Evolutionary conservation across 2,797 vertebrate species (phyloP).

Genomic region (Molothrus aeneus): DNA sequence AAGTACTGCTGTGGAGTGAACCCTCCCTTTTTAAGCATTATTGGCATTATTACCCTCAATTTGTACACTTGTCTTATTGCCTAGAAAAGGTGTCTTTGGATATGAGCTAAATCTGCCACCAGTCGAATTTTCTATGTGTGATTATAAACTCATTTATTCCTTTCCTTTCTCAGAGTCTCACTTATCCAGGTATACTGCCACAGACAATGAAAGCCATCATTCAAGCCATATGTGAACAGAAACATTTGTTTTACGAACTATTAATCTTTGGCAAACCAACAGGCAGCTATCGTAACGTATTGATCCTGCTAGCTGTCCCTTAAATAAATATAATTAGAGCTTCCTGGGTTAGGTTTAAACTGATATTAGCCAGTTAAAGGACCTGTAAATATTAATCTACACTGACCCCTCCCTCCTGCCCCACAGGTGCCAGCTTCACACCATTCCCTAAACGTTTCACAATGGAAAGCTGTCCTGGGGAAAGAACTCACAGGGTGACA

Average conservation of each 20-base stretch:
- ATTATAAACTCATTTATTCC: slow-evolving; percentile 40
- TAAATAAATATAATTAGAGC: slow-evolving; percentile 72
- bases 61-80: neutral
- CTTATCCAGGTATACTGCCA: neutral
- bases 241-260: slow-evolving; percentile 72
- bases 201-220: slow-evolving; percentile 55
- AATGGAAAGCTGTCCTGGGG: slow-evolving; percentile 10
- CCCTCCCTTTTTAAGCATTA: neutral
- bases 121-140: neutral
- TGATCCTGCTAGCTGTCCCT: slow-evolving; percentile 65
- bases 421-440: slow-evolving; percentile 70
- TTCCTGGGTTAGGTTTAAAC: slow-evolving; percentile 60
- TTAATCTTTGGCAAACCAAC: slow-evolving; percentile 69
- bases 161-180: slow-evolving; percentile 9
- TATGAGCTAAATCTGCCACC: neutral
- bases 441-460: slow-evolving; percentile 23
- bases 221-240: slow-evolving; percentile 66
- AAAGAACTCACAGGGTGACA: neutral
- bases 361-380: slow-evolving; percentile 59
- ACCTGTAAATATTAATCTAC: slow-evolving; percentile 61
- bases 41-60: neutral
- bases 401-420: slow-evolving; percentile 22
- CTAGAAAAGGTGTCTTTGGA: neutral
- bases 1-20: neutral
- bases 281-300: slow-evolving; percentile 62